phyloP scores from a whole-genome alignment of 2,888 invertebrate species.

The Xanthorhoe spadicearia region DNA sequence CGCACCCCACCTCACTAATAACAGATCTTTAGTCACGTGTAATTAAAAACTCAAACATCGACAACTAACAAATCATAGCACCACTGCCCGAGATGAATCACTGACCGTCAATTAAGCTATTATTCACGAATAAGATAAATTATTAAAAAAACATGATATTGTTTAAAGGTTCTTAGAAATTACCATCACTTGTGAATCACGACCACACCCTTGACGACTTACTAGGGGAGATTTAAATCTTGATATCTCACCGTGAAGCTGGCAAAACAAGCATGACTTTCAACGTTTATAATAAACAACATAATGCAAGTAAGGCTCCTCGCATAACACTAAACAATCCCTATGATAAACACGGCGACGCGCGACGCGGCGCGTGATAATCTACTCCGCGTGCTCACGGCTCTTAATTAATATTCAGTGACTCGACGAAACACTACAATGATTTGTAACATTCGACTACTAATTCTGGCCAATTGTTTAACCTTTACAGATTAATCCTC shows the following conservation, averaged over 20 bases:
- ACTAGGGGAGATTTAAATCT: slow-evolving; percentile 71
- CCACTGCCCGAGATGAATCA: slow-evolving; percentile 67
- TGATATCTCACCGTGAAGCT: slow-evolving; percentile 69
- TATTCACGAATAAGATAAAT: slow-evolving; percentile 66
- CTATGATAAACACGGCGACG: slow-evolving; percentile 67
- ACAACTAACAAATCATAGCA: slow-evolving; percentile 76
- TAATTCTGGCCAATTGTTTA: slow-evolving; percentile 67
- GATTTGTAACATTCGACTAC: slow-evolving; percentile 55
- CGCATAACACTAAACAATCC: slow-evolving; percentile 67
- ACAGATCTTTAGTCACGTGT: slow-evolving; percentile 77
- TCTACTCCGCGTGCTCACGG: slow-evolving; percentile 53
- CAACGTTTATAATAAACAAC: slow-evolving; percentile 62
- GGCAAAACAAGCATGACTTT: slow-evolving; percentile 70
- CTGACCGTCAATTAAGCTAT: slow-evolving; percentile 75
- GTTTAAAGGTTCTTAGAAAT: slow-evolving; percentile 72
- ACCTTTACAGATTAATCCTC: slow-evolving; percentile 16
- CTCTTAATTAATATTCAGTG: slow-evolving; percentile 80
- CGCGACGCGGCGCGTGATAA: slow-evolving; percentile 55
- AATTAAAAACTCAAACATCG: slow-evolving; percentile 83
- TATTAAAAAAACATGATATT: slow-evolving; percentile 67
- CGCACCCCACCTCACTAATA: slow-evolving; percentile 74
- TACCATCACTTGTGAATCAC: slow-evolving; percentile 68
- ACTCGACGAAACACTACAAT: slow-evolving; percentile 62
- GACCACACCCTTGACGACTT: slow-evolving; percentile 74
- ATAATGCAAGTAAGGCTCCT: slow-evolving; percentile 59